phyloP scores from a whole-genome alignment of 2,888 invertebrate genomes.

The Sympetrum striolatum region DNA sequence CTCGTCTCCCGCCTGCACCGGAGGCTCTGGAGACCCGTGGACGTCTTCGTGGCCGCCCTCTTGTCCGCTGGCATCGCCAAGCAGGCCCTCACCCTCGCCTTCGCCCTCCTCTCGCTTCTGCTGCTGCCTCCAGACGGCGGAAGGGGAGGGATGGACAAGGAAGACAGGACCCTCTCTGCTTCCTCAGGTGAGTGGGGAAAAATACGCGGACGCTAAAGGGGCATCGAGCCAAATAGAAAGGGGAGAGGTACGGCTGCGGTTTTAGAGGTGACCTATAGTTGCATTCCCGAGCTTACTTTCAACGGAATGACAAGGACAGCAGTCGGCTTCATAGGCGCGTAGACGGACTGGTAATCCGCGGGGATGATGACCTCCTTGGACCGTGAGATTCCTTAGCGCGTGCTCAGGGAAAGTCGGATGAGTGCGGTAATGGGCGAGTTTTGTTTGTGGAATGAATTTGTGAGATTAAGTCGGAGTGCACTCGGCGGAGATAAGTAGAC shows the following conservation, averaged over 20 bases:
- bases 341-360: background rate
- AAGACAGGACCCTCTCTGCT: background rate
- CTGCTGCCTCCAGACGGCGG: slow-evolving; percentile 51
- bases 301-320: background rate
- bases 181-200: background rate
- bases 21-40: slow-evolving; percentile 62
- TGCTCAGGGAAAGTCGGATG: background rate
- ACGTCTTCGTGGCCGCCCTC: slow-evolving; percentile 62
- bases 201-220: background rate
- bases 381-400: background rate
- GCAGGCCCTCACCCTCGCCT: slow-evolving; percentile 57
- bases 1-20: slow-evolving; percentile 63
- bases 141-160: background rate
- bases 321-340: background rate
- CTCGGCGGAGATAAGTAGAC: background rate
- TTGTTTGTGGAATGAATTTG: background rate
- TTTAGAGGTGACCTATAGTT: background rate
- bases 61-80: slow-evolving; percentile 59
- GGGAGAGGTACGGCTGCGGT: background rate
- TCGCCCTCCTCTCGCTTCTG: slow-evolving; percentile 57
- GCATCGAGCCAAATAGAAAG: background rate
- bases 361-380: background rate
- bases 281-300: background rate
- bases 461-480: background rate
- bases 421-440: background rate